phyloP scores from a whole-genome alignment of 2,888 invertebrate species.

The Cephalotes varians region DNA sequence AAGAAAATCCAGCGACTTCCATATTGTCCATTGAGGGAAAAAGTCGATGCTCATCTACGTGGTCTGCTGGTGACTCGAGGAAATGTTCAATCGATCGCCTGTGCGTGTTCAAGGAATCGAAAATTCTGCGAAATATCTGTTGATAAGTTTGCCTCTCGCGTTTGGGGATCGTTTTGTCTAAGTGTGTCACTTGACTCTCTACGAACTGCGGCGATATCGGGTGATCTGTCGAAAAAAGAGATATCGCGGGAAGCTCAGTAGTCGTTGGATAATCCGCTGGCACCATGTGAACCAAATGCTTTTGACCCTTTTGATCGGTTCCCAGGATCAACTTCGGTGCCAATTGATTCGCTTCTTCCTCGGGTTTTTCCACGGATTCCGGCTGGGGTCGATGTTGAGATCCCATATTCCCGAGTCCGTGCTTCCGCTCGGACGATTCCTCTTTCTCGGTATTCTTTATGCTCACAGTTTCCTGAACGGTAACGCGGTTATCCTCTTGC shows the following conservation, averaged over 20 bases:
- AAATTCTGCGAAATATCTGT: constrained; percentile 67
- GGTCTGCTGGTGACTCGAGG: constrained; percentile 58
- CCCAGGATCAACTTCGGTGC: constrained; percentile 77
- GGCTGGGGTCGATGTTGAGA: not conserved
- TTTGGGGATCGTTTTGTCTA: constrained; percentile 1
- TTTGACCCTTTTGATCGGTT: constrained; percentile 77
- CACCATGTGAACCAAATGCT: constrained; percentile 78
- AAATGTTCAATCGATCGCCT: constrained; percentile 74
- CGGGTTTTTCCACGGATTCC: not conserved
- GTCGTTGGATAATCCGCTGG: constrained; percentile 61
- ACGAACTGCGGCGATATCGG: not conserved
- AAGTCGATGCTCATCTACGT: not conserved
- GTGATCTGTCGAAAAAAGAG: not conserved
- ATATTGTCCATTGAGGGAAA: constrained; percentile 12
- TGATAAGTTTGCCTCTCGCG: constrained; percentile 62
- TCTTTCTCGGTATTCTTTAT: constrained; percentile 7
- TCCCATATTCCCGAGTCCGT: not conserved
- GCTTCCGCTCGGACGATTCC: not conserved
- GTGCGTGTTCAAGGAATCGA: constrained; percentile 74
- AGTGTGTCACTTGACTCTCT: not conserved
- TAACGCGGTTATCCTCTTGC: not conserved
- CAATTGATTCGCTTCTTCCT: constrained; percentile 27
- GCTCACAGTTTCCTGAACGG: not conserved
- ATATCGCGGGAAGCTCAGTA: not conserved
- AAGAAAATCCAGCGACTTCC: not conserved